Base-by-base conservation (phyloP, 1,140 invertebrate species). In the Heliconius himera region DNA sequence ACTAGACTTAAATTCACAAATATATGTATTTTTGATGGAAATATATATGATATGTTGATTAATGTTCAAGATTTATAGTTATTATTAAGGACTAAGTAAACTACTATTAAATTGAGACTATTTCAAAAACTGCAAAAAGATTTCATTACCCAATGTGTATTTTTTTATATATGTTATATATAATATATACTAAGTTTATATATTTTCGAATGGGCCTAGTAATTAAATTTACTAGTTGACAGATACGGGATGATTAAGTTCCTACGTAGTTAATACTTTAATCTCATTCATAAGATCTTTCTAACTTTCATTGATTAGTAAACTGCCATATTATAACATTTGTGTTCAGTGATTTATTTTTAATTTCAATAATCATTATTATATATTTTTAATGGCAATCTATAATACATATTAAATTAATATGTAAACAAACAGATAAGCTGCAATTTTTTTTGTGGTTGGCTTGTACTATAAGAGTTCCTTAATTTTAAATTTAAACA, bases 11-110 rank as follows among this genome's bases (percentile, higher is more conserved):
- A 18, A 8, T n/a, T 54, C 2, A 26, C n/a, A 60, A 16, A 66
- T 26, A 22, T 29, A 29, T 66, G 9, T 66, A 66, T 66, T 66
- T 66, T 66, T 66, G 60, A 66, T 66, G 60, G 26, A 66, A 66
- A 29, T 26, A 66, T 66, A 26, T 26, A 5, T 26, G 60, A 60
- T 26, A 29, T 22, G 60, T 60, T 60, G 18, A 51, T 20, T 51
- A 56, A n/a, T 56, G 60, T 60, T 60, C 8, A 66, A 29, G 4
- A 13, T 13, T 66, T 66, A 66, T 66, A 66, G 9, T 26, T 3
- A 26, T 13, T 66, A 29, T 66, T 26, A 29, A 29, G 60, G 26
- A 5, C 16, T 56, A 26, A 66, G 56, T 26, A 66, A 66, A 66
- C 11, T 66, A 66, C 2, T 66, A 29, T 22, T 22, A 18, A 5